phyloP scores from a whole-genome alignment of 2,113 vertebrate genomes.

The Oryzias woworae region DNA sequence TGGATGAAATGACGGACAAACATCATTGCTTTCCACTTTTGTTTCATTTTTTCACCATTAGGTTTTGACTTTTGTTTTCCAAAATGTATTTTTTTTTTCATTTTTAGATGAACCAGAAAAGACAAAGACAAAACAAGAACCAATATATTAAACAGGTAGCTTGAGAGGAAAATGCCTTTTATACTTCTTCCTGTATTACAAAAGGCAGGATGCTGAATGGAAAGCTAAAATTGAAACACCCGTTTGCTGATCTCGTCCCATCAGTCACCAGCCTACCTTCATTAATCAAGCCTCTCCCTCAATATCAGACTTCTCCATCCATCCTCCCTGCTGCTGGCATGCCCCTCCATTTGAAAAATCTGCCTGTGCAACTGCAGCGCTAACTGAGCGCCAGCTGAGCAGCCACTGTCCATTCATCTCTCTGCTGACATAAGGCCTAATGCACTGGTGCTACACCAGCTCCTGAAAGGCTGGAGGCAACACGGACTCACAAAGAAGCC shows the following conservation, averaged over 20 bases:
- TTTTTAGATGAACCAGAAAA: too few species aligned
- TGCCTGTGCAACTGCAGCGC: constrained; percentile 33
- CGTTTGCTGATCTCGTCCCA: constrained; percentile 62
- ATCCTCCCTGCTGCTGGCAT: constrained; percentile 47
- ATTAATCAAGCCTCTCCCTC: constrained; percentile 61
- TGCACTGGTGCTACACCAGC: constrained; percentile 31
- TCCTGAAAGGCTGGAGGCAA: constrained; percentile 36
- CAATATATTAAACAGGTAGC: background rate
- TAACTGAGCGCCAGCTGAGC: constrained; percentile 38
- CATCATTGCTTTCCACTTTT: too few species aligned
- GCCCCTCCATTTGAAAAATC: constrained; percentile 42
- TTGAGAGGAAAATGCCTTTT: constrained; percentile 19
- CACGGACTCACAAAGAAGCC: constrained; percentile 10
- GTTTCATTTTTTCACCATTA: too few species aligned
- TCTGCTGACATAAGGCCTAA: constrained; percentile 42
- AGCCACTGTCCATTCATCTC: constrained; percentile 66
- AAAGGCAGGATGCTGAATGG: constrained; percentile 54
- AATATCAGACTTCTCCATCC: constrained; percentile 34
- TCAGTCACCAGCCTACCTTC: constrained; percentile 66
- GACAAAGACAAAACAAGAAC: background rate
- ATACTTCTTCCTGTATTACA: constrained; percentile 46
- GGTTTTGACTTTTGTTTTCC: too few species aligned
- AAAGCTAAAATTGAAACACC: constrained; percentile 71
- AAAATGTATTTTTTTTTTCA: too few species aligned
- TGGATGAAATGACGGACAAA: too few species aligned